Conservation (phyloP, 2,113 vertebrate genomes). For the Nesoenas mayeri region DNA sequence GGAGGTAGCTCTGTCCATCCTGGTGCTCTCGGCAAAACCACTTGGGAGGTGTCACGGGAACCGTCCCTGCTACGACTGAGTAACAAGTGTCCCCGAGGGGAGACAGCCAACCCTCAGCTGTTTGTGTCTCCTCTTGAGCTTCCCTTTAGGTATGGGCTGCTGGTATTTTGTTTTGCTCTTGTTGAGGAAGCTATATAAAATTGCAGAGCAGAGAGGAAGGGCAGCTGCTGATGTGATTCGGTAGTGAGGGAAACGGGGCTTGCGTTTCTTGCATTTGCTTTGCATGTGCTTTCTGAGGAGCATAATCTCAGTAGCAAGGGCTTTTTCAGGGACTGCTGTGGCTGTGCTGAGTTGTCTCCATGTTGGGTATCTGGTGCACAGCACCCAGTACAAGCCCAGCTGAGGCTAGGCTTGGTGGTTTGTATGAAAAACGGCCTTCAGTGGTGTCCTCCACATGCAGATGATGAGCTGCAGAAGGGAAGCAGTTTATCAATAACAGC, state of each 20-base stretch:
- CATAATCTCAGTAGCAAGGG: background rate
- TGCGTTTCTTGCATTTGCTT: background rate
- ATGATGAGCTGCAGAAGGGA: background rate
- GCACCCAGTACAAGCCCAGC: background rate
- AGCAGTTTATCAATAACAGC: background rate
- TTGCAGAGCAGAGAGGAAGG: background rate
- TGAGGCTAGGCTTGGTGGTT: background rate
- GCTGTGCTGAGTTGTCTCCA: background rate
- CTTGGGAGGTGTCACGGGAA: background rate
- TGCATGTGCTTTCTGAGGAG: background rate
- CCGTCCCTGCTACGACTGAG: rapidly evolving
- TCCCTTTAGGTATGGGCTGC: background rate
- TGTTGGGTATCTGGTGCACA: background rate
- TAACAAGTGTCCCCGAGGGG: background rate
- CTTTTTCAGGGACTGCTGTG: background rate
- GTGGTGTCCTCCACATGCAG: rapidly evolving
- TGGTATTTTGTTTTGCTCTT: background rate
- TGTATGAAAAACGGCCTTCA: background rate
- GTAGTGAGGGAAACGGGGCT: background rate
- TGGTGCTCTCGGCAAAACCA: rapidly evolving
- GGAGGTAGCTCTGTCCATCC: background rate
- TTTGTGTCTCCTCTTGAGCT: background rate
- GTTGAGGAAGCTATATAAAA: background rate
- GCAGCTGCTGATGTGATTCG: background rate
- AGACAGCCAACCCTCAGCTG: background rate